These are phyloP conservation scores for Tenthredo mesomela DNA, from an alignment of 2,888 invertebrate genomes.

Conservation along the genomic window DNA sequence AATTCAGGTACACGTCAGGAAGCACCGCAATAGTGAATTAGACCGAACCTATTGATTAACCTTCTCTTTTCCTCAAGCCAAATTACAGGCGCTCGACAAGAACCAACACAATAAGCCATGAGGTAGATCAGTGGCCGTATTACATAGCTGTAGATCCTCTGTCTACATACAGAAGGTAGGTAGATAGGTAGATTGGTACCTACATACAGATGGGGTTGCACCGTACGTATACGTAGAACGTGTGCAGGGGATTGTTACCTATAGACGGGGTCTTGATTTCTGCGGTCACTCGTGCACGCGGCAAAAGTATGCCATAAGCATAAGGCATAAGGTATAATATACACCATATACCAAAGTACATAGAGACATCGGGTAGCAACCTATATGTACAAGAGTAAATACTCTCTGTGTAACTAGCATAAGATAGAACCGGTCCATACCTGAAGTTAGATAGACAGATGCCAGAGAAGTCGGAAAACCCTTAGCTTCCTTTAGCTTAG, in stretches of 20 bases:
- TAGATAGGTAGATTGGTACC: not conserved
- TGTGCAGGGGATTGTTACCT: constrained; percentile 31
- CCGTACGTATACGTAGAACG: not conserved
- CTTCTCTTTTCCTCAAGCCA: constrained; percentile 6
- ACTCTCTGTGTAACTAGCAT: not conserved
- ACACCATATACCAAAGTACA: not conserved
- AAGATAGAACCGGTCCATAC: constrained; percentile 41
- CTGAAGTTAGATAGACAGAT: not conserved
- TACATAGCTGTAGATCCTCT: not conserved
- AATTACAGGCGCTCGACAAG: constrained; percentile 44
- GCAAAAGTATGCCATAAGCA: not conserved
- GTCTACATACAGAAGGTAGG: not conserved
- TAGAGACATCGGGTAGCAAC: not conserved
- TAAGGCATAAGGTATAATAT: not conserved
- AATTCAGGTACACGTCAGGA: constrained; percentile 15
- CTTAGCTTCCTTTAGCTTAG: not conserved
- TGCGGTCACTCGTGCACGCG: not conserved
- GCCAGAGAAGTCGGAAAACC: not conserved
- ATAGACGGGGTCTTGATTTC: constrained; percentile 31
- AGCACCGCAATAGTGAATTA: constrained; percentile 47
- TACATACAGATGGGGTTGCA: not conserved
- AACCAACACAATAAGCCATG: constrained; percentile 42
- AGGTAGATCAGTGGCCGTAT: constrained; percentile 29
- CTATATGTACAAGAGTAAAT: not conserved
- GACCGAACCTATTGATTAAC: constrained; percentile 52